phyloP scores from a whole-genome alignment of 2,797 vertebrate genomes.

The Alosa sapidissima region DNA sequence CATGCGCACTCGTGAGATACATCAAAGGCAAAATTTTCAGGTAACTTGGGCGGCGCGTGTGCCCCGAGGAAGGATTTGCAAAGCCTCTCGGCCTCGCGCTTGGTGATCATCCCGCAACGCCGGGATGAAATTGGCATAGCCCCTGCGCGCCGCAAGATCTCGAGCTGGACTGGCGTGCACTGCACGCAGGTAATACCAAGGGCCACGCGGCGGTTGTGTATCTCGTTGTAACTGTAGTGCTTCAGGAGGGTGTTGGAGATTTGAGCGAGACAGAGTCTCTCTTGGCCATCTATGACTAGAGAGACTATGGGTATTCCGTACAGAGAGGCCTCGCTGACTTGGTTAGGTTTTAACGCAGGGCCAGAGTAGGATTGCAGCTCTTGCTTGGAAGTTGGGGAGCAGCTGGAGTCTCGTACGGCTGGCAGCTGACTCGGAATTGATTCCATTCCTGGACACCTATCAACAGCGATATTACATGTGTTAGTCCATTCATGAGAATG shows the following conservation, averaged over 20 bases:
- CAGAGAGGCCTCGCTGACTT: constrained; percentile 91
- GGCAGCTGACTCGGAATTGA: constrained; percentile 83
- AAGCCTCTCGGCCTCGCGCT: constrained; percentile 88
- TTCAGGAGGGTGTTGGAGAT: constrained; percentile 91
- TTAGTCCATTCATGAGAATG: not conserved
- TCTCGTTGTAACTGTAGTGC: constrained; percentile 93
- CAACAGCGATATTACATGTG: constrained; percentile 42
- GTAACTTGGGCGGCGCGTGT: constrained; percentile 86
- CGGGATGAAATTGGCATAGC: constrained; percentile 92
- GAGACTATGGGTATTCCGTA: constrained; percentile 97
- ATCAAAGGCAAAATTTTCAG: constrained; percentile 91
- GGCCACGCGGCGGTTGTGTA: constrained; percentile 90
- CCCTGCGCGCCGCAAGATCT: constrained; percentile 87
- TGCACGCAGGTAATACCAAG: constrained; percentile 92
- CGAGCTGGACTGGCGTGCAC: constrained; percentile 91
- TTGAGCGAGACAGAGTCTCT: constrained; percentile 90
- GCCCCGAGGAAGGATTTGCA: constrained; percentile 91
- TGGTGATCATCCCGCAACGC: constrained; percentile 93
- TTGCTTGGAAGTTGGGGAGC: constrained; percentile 89
- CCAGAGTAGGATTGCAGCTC: constrained; percentile 86
- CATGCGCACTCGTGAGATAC: constrained; percentile 91
- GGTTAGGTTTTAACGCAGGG: constrained; percentile 90
- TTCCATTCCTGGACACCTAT: constrained; percentile 86
- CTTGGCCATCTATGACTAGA: constrained; percentile 95
- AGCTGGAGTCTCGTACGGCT: constrained; percentile 86